These are phyloP conservation scores for Athripsodes cinereus DNA, from an alignment of 2,888 invertebrate genomes.

Conservation along the genomic window DNA sequence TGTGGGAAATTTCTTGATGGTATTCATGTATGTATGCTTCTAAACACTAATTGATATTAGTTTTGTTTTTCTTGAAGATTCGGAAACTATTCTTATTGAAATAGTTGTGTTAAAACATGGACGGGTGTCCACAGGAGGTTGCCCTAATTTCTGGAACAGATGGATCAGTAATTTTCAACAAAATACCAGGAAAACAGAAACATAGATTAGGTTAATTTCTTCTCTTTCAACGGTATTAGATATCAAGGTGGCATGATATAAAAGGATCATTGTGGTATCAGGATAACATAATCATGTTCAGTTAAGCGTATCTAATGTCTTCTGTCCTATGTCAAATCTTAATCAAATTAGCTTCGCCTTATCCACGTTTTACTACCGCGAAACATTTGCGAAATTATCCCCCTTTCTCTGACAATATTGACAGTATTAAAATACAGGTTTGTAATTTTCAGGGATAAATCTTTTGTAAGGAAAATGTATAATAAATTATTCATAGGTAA, in stretches of 20 bases:
- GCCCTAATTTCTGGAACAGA: too few relatives aligned
- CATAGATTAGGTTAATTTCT: background rate
- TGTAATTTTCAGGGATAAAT: background rate
- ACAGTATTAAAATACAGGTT: conserved; percentile 27
- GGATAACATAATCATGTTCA: conserved; percentile 12
- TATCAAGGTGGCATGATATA: background rate
- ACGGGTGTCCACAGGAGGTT: too few relatives aligned
- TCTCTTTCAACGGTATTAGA: conserved; percentile 13
- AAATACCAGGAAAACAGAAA: too few relatives aligned
- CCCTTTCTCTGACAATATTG: conserved; percentile 24
- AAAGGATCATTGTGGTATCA: conserved; percentile 18
- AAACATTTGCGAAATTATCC: conserved; percentile 17
- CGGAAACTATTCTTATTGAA: too few relatives aligned
- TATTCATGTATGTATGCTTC: too few relatives aligned
- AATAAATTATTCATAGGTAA: background rate
- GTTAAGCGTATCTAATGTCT: conserved; percentile 3
- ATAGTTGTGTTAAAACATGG: too few relatives aligned
- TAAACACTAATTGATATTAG: too few relatives aligned
- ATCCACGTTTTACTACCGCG: conserved; percentile 15
- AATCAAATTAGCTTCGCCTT: conserved; percentile 26
- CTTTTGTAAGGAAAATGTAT: background rate
- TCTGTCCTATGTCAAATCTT: conserved; percentile 28
- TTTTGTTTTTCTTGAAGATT: too few relatives aligned
- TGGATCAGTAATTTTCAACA: too few relatives aligned
- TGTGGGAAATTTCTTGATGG: too few relatives aligned